Base-by-base conservation (phyloP, 2,113 vertebrate genomes). In the Pollachius pollachius region DNA sequence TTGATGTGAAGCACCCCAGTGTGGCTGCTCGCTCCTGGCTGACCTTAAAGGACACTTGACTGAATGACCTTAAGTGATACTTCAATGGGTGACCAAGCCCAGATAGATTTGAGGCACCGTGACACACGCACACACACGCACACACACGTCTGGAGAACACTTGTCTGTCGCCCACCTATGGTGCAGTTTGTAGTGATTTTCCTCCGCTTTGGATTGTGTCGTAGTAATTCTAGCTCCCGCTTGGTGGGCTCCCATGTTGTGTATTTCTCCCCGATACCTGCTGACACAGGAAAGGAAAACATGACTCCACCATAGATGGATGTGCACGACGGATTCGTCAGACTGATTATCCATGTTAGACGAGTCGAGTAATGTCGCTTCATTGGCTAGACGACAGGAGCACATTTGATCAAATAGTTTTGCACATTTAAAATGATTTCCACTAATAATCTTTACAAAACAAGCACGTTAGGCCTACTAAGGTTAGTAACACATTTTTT, bases 151-250 rank as follows among this genome's bases (percentile, higher is more conserved):
- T 68, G 48, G 17, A 72, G 17, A 48, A 48, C 37, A 15, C 34
- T 34, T 17, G 57, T 64, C 17, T 13, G 59, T 65, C 62, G 65
- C 94, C 88, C 79, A 99, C 97, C 97, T 88, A 99, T 99, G 89
- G 97, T 99, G 86, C 97, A 99, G 92, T 99, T 99, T 58, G 96
- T 95, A 65, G 97, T 99, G 88, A 99, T 99, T 94, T 97, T 99
- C 89, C 97, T 93, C 75, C 97, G 92, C 90, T 99, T 99, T 52
- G 97, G 97, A 91, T 99, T 99, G 91, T 99, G 97, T 73, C 96
- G 95, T 91, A 99, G 93, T 92, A 99, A 91, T 71, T 99, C 97
- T 85, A 99, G 92, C 84, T 99, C 97, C 73, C 97, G 89, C 83
- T 98, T 99, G 78, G 96, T 99, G 9, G 97, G 97, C 87, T 99